phyloP scores from a whole-genome alignment of 2,113 vertebrate species.

The Tachycineta bicolor region DNA sequence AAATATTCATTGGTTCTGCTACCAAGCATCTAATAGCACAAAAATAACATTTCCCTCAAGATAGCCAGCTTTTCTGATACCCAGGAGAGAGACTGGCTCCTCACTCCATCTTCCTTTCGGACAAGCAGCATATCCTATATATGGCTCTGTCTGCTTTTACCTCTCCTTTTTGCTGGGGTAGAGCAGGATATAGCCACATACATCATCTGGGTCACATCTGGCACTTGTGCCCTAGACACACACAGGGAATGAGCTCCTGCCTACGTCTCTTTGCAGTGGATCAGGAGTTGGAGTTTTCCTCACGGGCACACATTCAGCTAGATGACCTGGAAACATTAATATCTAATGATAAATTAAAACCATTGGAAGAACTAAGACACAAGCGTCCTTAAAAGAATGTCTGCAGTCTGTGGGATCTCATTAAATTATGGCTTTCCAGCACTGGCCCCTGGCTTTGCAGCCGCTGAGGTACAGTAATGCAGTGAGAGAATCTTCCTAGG shows the following conservation, averaged over 20 bases:
- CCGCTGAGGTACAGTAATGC: neutral
- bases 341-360: neutral
- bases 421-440: neutral
- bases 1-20: neutral
- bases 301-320: neutral
- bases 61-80: neutral
- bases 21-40: neutral
- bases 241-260: fast-evolving
- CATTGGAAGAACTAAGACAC: neutral
- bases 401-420: neutral
- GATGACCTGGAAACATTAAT: neutral
- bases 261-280: neutral
- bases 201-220: neutral
- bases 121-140: neutral
- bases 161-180: neutral
- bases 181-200: neutral
- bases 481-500: neutral
- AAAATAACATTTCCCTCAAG: neutral
- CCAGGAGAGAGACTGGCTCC: neutral
- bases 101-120: neutral
- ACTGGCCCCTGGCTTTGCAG: neutral
- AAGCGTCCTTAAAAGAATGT: neutral
- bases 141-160: neutral
- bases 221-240: neutral
- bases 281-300: neutral